These are phyloP conservation scores for Leptodirus hochenwartii DNA, from an alignment of 2,888 invertebrate species.

Conservation along the genomic window DNA sequence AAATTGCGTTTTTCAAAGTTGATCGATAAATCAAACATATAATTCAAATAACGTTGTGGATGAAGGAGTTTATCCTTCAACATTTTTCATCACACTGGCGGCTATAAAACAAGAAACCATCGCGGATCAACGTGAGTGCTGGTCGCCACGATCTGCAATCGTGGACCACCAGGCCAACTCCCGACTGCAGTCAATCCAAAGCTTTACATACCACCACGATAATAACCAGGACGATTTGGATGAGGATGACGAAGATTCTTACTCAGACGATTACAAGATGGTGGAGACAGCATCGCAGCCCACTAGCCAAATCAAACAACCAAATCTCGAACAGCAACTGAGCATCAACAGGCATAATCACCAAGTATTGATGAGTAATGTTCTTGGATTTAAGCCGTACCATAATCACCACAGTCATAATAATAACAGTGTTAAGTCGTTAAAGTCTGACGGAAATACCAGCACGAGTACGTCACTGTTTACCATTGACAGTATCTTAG, in stretches of 20 bases:
- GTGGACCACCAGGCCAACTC: too few species aligned
- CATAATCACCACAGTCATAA: conserved; percentile 17
- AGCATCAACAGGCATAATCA: conserved; percentile 10
- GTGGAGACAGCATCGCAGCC: conserved; percentile 23
- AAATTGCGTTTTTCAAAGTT: too few species aligned
- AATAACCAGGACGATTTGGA: too few species aligned
- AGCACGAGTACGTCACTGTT: conserved; percentile 43
- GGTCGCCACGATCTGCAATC: too few species aligned
- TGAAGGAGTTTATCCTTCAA: too few species aligned
- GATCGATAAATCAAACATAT: too few species aligned
- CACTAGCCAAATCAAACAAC: conserved; percentile 7
- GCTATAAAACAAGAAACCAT: conserved; percentile 21
- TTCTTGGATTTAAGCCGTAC: conserved; percentile 29
- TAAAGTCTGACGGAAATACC: too few species aligned
- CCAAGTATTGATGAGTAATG: too few species aligned
- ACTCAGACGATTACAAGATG: conserved; percentile 22
- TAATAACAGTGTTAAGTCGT: conserved; percentile 19
- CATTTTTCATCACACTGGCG: conserved; percentile 26
- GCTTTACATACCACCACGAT: too few species aligned
- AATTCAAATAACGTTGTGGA: too few species aligned
- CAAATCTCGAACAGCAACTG: conserved; percentile 7
- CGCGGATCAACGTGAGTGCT: too few species aligned
- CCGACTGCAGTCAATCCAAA: too few species aligned
- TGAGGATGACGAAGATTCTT: conserved; percentile 19
- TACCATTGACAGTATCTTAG: conserved; percentile 75